These are phyloP conservation scores for Callyntrura guangdongensis DNA, from an alignment of 2,888 invertebrate genomes.

Conservation along the genomic window DNA sequence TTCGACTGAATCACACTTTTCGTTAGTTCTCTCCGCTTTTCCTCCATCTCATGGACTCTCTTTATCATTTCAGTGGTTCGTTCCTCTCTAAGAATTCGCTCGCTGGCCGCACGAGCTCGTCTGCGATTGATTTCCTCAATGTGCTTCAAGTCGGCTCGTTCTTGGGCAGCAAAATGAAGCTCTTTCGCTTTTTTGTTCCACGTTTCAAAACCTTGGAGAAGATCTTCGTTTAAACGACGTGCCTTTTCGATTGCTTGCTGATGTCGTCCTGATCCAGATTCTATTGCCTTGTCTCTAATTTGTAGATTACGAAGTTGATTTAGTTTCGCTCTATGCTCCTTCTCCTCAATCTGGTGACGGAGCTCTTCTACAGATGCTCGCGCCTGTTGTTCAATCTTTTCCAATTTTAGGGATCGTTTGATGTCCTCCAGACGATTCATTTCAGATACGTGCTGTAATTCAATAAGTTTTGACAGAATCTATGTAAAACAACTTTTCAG, in stretches of 20 bases:
- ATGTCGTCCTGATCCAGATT: slow-evolving; percentile 78
- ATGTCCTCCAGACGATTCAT: slow-evolving; percentile 84
- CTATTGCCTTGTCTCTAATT: slow-evolving; percentile 70
- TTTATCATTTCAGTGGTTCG: slow-evolving; percentile 81
- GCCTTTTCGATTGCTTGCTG: slow-evolving; percentile 85
- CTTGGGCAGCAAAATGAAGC: slow-evolving; percentile 85
- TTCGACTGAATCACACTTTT: slow-evolving; percentile 82
- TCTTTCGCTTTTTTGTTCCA: slow-evolving; percentile 86
- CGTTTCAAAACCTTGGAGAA: slow-evolving; percentile 86
- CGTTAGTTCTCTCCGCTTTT: slow-evolving; percentile 79
- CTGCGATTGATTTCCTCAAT: slow-evolving; percentile 85
- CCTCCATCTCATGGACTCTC: slow-evolving; percentile 82
- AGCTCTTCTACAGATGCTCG: slow-evolving; percentile 82
- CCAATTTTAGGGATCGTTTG: slow-evolving; percentile 82
- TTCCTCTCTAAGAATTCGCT: slow-evolving; percentile 83
- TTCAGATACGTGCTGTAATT: slow-evolving; percentile 82
- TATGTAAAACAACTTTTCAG: neutral
- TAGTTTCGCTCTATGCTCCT: slow-evolving; percentile 82
- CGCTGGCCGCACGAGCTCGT: slow-evolving; percentile 82
- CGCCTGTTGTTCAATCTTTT: slow-evolving; percentile 82
- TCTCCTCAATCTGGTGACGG: slow-evolving; percentile 83
- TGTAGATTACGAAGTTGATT: slow-evolving; percentile 80
- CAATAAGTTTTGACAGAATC: neutral
- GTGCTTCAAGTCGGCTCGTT: slow-evolving; percentile 85
- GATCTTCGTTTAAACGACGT: slow-evolving; percentile 85